phyloP scores from a whole-genome alignment of 2,797 vertebrate species.

The Propithecus deckenii region DNA sequence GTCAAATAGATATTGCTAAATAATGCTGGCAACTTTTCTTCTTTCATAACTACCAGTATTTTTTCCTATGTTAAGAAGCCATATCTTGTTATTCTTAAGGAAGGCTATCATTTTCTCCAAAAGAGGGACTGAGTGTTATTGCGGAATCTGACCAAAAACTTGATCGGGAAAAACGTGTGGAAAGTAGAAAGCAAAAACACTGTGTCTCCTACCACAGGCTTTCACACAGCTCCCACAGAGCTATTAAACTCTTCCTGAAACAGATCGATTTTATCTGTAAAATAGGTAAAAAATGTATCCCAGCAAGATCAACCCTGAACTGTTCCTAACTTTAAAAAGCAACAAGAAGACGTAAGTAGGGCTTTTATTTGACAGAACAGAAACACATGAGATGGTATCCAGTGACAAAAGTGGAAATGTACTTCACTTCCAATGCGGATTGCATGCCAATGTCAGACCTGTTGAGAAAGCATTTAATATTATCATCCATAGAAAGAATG shows the following conservation, averaged over 20 bases:
- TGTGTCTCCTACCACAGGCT: neutral
- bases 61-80: neutral
- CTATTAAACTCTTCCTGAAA: constrained; percentile 16
- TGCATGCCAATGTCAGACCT: neutral
- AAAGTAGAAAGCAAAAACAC: neutral
- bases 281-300: constrained; percentile 34
- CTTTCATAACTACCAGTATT: neutral
- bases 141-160: neutral
- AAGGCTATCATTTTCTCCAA: neutral
- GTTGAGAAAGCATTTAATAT: neutral
- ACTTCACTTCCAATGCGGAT: neutral
- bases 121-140: neutral
- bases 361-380: constrained; percentile 35
- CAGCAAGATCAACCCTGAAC: constrained; percentile 16
- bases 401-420: neutral
- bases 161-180: neutral
- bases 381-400: neutral
- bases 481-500: neutral
- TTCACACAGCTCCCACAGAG: neutral
- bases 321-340: constrained; percentile 2
- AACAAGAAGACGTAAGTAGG: neutral
- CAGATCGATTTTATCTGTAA: constrained; percentile 40
- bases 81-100: neutral
- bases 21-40: neutral
- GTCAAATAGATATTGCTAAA: neutral